These are phyloP conservation scores for Pterois miles DNA, from an alignment of 2,797 vertebrate genomes.

Conservation along the genomic window DNA sequence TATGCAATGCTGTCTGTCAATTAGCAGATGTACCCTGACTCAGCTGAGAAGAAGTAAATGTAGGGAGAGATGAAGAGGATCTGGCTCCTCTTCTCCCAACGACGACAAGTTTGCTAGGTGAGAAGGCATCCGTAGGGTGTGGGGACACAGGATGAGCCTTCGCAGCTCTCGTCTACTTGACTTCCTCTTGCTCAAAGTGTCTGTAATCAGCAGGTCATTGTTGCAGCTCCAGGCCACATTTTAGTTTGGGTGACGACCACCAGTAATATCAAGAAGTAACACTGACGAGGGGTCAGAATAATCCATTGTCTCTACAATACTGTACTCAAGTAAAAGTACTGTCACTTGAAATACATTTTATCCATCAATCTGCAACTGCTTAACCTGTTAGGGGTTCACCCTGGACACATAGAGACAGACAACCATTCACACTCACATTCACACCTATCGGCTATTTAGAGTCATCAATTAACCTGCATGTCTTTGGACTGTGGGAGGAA, in stretches of 20 bases:
- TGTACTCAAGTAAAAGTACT: no score
- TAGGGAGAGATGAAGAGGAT: conserved; percentile 45
- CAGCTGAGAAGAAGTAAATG: conserved; percentile 49
- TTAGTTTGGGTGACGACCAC: not conserved
- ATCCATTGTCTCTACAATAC: not conserved
- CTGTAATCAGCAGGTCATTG: not conserved
- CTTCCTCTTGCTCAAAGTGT: conserved; percentile 10
- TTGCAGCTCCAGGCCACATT: not conserved
- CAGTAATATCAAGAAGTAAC: not conserved
- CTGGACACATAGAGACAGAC: no score
- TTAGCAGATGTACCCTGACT: conserved; percentile 72
- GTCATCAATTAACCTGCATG: no score
- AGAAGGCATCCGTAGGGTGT: conserved; percentile 42
- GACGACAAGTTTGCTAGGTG: conserved; percentile 31
- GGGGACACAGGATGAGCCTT: conserved; percentile 46
- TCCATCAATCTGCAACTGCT: no score
- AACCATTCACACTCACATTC: no score
- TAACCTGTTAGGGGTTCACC: no score
- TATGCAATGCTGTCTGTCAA: conserved; percentile 55
- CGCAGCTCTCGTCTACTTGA: conserved; percentile 22
- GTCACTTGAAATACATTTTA: no score
- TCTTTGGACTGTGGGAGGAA: no score
- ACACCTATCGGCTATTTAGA: no score
- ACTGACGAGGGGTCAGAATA: not conserved
- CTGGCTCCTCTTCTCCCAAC: conserved; percentile 22